phyloP scores from a whole-genome alignment of 2,113 vertebrate species.

The Oophaga pumilio region DNA sequence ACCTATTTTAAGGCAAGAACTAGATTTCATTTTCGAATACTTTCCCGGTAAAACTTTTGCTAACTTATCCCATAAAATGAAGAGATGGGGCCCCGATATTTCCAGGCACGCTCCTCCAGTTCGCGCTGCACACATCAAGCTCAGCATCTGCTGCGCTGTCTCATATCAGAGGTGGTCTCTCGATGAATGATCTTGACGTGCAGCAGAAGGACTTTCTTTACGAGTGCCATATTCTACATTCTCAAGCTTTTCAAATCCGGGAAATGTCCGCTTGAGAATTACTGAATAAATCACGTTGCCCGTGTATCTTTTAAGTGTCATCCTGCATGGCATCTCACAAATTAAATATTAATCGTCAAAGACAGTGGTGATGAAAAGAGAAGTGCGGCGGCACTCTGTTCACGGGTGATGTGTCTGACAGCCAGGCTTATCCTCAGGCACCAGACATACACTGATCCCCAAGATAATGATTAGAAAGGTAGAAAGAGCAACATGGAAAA shows the following conservation, averaged over 20 bases:
- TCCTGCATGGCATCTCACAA: constrained; percentile 26
- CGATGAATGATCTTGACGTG: not conserved
- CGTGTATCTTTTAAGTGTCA: constrained; percentile 43
- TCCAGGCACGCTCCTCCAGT: not conserved
- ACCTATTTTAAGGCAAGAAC: not conserved
- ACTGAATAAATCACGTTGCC: constrained; percentile 40
- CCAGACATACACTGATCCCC: not conserved
- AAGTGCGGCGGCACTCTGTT: not conserved
- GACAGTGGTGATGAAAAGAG: constrained; percentile 34
- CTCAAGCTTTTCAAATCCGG: constrained; percentile 13
- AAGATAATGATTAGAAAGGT: constrained; percentile 14
- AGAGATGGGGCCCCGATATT: not conserved
- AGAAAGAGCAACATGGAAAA: not conserved
- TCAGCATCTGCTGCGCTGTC: not conserved
- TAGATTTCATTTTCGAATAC: no score
- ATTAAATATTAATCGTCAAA: constrained; percentile 53
- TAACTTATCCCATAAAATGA: not conserved
- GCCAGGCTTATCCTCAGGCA: not conserved
- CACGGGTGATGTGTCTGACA: constrained; percentile 22
- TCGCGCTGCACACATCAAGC: not conserved
- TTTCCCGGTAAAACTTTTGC: not conserved
- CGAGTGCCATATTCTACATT: constrained; percentile 3
- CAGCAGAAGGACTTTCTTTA: constrained; percentile 17
- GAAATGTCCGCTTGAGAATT: constrained; percentile 50
- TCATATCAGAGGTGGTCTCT: not conserved